These are phyloP conservation scores for Lasius platythorax DNA, from an alignment of 2,888 invertebrate species.

Conservation along the genomic window DNA sequence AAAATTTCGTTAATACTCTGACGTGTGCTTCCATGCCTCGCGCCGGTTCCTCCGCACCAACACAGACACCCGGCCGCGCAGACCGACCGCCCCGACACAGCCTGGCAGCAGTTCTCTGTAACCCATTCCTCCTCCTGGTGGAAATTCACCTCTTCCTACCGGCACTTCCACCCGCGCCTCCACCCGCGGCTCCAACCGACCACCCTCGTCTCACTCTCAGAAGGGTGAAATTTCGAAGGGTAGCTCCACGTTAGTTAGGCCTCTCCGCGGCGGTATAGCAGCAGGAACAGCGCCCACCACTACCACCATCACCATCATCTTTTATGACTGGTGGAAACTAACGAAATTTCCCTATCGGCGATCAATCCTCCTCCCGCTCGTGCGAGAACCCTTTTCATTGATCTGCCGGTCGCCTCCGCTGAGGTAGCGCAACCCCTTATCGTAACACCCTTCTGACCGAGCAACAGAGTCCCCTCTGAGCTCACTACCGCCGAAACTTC, in stretches of 20 bases:
- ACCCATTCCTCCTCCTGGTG: constrained; percentile 67
- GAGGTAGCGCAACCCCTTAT: constrained; percentile 81
- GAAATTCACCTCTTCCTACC: constrained; percentile 55
- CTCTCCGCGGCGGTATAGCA: constrained; percentile 74
- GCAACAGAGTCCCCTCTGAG: constrained; percentile 74
- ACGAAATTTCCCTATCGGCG: constrained; percentile 85
- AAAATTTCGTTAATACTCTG: constrained; percentile 85
- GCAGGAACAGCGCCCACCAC: constrained; percentile 61
- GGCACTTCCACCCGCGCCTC: constrained; percentile 52
- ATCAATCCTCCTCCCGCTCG: constrained; percentile 81
- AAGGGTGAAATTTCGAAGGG: constrained; percentile 83
- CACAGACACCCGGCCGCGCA: constrained; percentile 62
- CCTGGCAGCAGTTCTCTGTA: constrained; percentile 64
- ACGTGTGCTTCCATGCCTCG: constrained; percentile 81
- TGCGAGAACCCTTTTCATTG: constrained; percentile 81
- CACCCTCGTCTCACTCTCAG: constrained; percentile 80
- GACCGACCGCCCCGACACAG: constrained; percentile 52
- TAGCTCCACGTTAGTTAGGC: constrained; percentile 81
- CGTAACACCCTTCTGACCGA: constrained; percentile 82
- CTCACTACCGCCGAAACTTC: constrained; percentile 62
- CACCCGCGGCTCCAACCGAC: constrained; percentile 51
- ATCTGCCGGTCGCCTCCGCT: constrained; percentile 81
- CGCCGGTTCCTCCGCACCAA: constrained; percentile 71
- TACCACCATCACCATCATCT: constrained; percentile 78
- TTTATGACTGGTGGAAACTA: constrained; percentile 83